Base-by-base conservation (phyloP, 2,888 invertebrate species). In the Cylloceria caligata region DNA sequence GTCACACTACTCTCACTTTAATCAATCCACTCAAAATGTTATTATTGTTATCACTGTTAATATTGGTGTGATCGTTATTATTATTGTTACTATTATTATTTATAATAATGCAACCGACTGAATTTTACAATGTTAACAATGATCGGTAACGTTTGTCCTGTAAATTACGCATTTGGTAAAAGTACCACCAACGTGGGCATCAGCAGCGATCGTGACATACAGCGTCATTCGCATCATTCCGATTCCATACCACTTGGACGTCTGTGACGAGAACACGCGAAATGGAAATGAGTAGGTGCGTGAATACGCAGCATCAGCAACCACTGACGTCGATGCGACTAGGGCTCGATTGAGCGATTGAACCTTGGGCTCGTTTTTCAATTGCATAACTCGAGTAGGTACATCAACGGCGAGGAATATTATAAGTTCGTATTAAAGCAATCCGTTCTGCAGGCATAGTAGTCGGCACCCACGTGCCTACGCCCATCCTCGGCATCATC, bases 311-410 rank as follows among this genome's bases (percentile, higher is more conserved):
- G 45, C 57, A 39, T n/a, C 30, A 64, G 30, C 69, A 24, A 16
- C 39, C 24, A 55, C 3, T 57, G 65, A 47, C 34, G 72, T 30
- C 60, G 72, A 72, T 60, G 60, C 34, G 45, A 45, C 57, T 39
- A 36, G 30, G 34, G 30, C 52, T 42, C 67, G 45, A 68, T 55
- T 36, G 52, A 81, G 72, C 27, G 57, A 68, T 42, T 69, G 84
- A 88, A 87, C 91, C 90, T 91, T 91, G 91, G 88, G 86, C 90
- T 84, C 88, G 77, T 90, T 91, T 88, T 86, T 76, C n/a, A 34
- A 67, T 90, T 90, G 89, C 90, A 87, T 89, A 90, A 91, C 80
- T 64, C 65, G 73, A 69, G 71, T 65, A 74, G 68, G 45, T 62
- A 72, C 60, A 49, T 39, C 34, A 67, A 60, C 57, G 36, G 16